These are phyloP conservation scores for Cryptus armator DNA, from an alignment of 2,888 invertebrate genomes.

Conservation along the genomic window DNA sequence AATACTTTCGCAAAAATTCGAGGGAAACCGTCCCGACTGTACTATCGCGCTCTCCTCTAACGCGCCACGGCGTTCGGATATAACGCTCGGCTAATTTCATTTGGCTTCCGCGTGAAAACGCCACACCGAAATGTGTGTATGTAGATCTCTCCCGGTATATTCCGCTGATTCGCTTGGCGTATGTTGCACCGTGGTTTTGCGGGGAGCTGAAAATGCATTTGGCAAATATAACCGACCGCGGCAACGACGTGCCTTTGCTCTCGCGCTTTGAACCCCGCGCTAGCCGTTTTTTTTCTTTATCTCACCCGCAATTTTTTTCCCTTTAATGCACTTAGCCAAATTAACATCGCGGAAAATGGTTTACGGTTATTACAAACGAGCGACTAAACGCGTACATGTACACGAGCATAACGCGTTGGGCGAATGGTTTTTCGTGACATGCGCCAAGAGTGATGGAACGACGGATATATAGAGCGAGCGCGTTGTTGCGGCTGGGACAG, in stretches of 20 bases:
- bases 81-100: slow-evolving; percentile 80
- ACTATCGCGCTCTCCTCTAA: slow-evolving; percentile 74
- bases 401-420: slow-evolving; percentile 5
- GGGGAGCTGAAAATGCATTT: slow-evolving; percentile 1
- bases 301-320: neutral
- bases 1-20: slow-evolving; percentile 81
- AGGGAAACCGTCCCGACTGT: slow-evolving; percentile 62
- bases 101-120: slow-evolving; percentile 69
- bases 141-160: slow-evolving; percentile 39
- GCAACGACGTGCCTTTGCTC: slow-evolving; percentile 49
- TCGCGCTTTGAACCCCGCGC: neutral
- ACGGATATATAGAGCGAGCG: slow-evolving; percentile 25
- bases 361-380: slow-evolving; percentile 52
- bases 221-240: slow-evolving; percentile 11
- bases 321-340: slow-evolving; percentile 63
- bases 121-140: slow-evolving; percentile 57
- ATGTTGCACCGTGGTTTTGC: slow-evolving; percentile 1
- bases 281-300: neutral
- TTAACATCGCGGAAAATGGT: slow-evolving; percentile 52
- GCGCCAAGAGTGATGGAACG: slow-evolving; percentile 1
- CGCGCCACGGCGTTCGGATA: slow-evolving; percentile 53
- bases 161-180: neutral
- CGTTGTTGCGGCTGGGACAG: slow-evolving; percentile 43
- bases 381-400: slow-evolving; percentile 26
- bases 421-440: slow-evolving; percentile 42